Conservation (phyloP, 2,797 vertebrate species). For the Caiman crocodilus region DNA sequence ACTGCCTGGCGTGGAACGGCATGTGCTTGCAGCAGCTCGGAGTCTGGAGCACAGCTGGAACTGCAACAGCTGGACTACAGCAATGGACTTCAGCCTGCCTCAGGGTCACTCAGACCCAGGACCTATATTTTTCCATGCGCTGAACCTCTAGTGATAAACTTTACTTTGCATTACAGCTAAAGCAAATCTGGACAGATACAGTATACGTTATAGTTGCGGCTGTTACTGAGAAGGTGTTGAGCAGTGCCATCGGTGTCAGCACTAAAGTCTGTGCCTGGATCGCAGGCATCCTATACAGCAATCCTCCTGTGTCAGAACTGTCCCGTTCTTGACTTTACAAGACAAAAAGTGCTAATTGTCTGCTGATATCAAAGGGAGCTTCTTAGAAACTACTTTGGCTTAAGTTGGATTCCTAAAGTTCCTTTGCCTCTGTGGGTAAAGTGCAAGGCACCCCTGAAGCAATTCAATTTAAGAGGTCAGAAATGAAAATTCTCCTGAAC, state of each 20-base stretch:
- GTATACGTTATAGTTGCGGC: rapidly evolving
- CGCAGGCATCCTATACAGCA: neutral
- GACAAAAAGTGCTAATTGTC: neutral
- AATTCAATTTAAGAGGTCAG: neutral
- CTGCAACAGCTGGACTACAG: neutral
- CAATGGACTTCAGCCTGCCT: rapidly evolving
- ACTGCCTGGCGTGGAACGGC: neutral
- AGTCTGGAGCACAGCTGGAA: too few relatives aligned
- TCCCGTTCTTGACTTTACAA: rapidly evolving
- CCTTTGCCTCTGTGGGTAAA: neutral
- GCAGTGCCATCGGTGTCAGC: rapidly evolving
- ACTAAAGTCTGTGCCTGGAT: rapidly evolving
- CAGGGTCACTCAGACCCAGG: neutral
- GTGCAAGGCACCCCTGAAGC: neutral
- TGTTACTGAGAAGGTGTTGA: too few relatives aligned
- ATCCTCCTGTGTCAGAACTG: neutral
- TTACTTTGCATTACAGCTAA: neutral
- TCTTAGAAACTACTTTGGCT: rapidly evolving
- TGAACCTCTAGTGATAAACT: neutral
- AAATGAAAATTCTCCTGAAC: neutral
- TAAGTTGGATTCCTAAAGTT: rapidly evolving
- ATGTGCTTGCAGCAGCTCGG: neutral
- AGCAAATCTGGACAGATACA: neutral
- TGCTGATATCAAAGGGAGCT: rapidly evolving
- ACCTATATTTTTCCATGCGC: neutral